A percentile compares a stretch with the other conserved stretches of the same genome.
phyloP scores from a whole-genome alignment of 2,113 vertebrate genomes.

The Actenoides hombroni region DNA sequence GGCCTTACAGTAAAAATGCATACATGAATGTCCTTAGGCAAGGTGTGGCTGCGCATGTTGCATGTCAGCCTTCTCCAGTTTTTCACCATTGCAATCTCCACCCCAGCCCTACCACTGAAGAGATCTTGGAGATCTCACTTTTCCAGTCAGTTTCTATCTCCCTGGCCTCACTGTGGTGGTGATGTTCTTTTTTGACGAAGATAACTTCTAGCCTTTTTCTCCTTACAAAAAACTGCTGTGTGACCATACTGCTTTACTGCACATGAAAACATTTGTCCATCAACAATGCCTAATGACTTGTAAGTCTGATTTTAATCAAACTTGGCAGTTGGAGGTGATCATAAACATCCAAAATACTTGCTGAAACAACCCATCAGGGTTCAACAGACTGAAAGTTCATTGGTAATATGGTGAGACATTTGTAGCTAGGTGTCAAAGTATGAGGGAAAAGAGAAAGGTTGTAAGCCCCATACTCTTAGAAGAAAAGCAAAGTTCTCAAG shows the following conservation, averaged over 20 bases:
- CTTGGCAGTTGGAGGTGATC: background rate
- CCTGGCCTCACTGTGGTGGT: background rate
- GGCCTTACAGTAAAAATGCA: background rate
- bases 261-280: background rate
- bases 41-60: accelerated
- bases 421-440: background rate
- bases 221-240: background rate
- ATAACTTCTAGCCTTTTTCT: background rate
- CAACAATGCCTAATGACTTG: background rate
- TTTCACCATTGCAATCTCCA: background rate
- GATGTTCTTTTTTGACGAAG: background rate
- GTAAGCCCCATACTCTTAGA: accelerated
- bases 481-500: background rate
- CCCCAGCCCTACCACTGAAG: background rate
- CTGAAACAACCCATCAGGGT: background rate
- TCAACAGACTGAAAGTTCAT: background rate
- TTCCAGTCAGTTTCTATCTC: background rate
- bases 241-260: background rate
- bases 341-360: background rate
- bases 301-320: background rate
- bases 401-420: background rate
- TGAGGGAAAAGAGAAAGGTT: background rate
- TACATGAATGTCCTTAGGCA: background rate
- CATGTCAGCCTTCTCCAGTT: background rate
- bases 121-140: background rate